A percentile compares a stretch with the other conserved stretches of the same genome.
Conservation (phyloP, 2,113 vertebrate species). For the Tamias sibiricus region DNA sequence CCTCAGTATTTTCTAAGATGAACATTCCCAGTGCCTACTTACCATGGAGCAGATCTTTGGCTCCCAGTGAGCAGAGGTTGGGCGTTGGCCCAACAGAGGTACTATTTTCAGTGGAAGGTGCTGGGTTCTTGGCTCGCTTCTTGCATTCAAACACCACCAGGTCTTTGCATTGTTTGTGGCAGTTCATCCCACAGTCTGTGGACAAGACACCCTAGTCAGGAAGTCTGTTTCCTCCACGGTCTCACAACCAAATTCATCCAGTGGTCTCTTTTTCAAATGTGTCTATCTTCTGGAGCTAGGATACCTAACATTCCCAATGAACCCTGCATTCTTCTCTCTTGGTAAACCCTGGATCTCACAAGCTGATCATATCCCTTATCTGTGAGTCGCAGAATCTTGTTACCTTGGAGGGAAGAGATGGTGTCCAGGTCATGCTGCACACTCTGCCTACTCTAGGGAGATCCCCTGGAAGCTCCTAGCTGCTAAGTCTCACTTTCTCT, state of each 20-base stretch:
- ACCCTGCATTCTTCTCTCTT: background rate
- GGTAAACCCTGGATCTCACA: background rate
- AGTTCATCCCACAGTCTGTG: slow-evolving; percentile 98
- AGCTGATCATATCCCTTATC: background rate
- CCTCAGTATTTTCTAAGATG: background rate
- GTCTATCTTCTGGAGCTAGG: background rate
- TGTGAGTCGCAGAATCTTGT: background rate
- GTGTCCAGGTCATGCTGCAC: background rate
- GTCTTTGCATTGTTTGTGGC: slow-evolving; percentile 97
- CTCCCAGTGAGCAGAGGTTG: slow-evolving; percentile 86
- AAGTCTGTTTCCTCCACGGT: background rate
- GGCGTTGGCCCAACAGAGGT: slow-evolving; percentile 87
- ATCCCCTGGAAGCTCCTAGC: background rate
- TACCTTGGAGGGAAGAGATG: background rate
- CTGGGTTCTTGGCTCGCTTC: slow-evolving; percentile 90
- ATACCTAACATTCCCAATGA: background rate
- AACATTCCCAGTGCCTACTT: slow-evolving; percentile 63
- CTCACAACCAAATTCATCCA: background rate
- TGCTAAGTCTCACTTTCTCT: background rate
- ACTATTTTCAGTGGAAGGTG: slow-evolving; percentile 86
- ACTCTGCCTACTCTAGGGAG: background rate
- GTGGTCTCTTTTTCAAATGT: background rate
- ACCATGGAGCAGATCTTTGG: slow-evolving; percentile 88
- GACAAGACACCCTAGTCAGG: slow-evolving; percentile 66
- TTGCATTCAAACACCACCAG: slow-evolving; percentile 98